phyloP scores from a whole-genome alignment of 2,888 invertebrate genomes.

The Tenthredo amoena region DNA sequence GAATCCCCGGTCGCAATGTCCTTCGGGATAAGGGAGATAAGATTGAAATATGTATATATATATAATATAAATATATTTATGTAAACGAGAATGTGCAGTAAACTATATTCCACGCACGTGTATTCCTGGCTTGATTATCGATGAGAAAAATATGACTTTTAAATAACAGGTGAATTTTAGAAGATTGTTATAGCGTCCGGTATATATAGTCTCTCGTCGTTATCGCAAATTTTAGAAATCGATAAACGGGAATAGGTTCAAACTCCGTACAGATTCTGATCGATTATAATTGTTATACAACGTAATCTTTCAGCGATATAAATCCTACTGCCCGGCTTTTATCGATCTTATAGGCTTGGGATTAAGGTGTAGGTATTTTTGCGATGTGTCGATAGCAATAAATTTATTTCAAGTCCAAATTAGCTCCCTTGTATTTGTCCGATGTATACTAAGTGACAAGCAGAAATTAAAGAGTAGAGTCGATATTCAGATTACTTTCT shows the following conservation, averaged over 20 bases:
- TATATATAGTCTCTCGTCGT: background rate
- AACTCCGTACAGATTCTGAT: background rate
- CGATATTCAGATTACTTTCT: no score
- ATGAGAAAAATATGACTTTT: no score
- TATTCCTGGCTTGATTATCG: no score
- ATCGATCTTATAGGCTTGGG: background rate
- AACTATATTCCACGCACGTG: background rate
- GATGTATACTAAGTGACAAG: background rate
- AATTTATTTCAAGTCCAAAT: background rate
- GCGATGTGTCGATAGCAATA: background rate
- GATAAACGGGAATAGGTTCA: constrained; percentile 3
- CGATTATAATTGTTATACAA: constrained; percentile 24
- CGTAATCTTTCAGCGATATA: background rate
- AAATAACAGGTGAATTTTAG: no score
- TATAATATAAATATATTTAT: background rate
- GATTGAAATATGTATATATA: background rate
- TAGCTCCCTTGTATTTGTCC: background rate
- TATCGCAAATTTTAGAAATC: background rate
- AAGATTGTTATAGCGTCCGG: no score
- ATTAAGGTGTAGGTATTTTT: background rate
- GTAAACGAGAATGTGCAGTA: background rate
- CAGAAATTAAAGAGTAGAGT: background rate
- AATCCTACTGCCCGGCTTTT: background rate
- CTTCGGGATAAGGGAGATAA: background rate
- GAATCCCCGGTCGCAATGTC: background rate